Evolutionary conservation across 2,888 invertebrate genomes (phyloP), one percentile per base, ranked within the genome.

Genomic region (Lamellibrachia satsuma): DNA sequence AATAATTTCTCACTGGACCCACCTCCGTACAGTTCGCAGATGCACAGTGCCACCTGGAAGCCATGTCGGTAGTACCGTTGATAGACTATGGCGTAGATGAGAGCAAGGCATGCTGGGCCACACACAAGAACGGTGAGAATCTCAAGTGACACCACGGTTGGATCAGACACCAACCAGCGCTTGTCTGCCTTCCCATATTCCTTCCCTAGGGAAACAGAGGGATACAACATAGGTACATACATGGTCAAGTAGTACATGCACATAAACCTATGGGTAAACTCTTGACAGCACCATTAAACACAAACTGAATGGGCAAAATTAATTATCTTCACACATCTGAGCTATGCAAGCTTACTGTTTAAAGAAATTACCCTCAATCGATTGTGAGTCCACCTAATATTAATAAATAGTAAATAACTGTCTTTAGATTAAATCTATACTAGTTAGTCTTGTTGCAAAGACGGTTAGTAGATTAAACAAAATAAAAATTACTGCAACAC

Each of bases 1-100:
- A 7, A 55, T 9, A 7, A 75, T 39, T 90, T n/a, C 39, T 52
- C 22, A 22, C 22, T 15, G n/a, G 15, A 93, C 95, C 93, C 94
- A 96, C 96, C 96, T 94, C 96, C 96, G 95, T 96, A 96, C 27
- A 96, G 94, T 93, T 96, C 96, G 95, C 95, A 95, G 3, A 95
- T 94, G 94, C 96, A 96, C 52, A 96, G 94, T 8, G 94, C 94
- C 8, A 96, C 94, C 94, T 96, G 96, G 7, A 95, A 92, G 90
- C 94, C 96, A 94, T 96, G 96, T 52, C 96, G 93, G 93, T 95
- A 96, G 91, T 93, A 94, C 52, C 94, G 94, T 55, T 94, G 91
- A 57, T 94, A 94, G 52, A 95, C 39, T 91, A 96, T 96, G 92
- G 95, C 96, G 57, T 95, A 94, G 27, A 96, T 94, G 4, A 96